These are phyloP conservation scores for Myripristis murdjan DNA, from an alignment of 2,797 vertebrate species.

Conservation along the genomic window DNA sequence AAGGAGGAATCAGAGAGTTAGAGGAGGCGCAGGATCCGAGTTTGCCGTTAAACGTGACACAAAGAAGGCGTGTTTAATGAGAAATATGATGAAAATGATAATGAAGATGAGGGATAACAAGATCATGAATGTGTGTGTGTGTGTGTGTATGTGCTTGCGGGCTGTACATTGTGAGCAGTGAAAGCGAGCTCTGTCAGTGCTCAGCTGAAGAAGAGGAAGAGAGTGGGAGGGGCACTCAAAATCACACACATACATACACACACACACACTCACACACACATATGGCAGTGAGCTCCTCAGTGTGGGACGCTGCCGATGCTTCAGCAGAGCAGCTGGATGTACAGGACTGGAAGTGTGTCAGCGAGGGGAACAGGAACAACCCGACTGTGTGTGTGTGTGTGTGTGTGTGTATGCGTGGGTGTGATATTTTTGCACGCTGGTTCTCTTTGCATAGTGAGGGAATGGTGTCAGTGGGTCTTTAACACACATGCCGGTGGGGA, in stretches of 20 bases:
- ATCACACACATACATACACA: not conserved
- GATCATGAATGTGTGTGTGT: not conserved
- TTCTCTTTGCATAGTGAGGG: slow-evolving; percentile 23
- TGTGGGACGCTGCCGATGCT: slow-evolving; percentile 61
- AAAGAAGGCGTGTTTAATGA: too few species aligned
- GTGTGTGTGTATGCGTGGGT: not conserved
- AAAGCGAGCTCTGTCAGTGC: slow-evolving; percentile 50
- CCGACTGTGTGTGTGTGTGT: slow-evolving; percentile 28
- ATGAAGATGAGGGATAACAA: not conserved
- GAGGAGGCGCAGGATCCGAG: not conserved
- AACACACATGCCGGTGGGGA: slow-evolving; percentile 30
- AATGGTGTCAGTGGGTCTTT: slow-evolving; percentile 74
- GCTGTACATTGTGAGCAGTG: too few species aligned
- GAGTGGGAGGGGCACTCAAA: slow-evolving; percentile 81
- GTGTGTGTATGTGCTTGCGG: too few species aligned
- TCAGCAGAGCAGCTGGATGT: slow-evolving; percentile 70
- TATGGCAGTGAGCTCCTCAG: slow-evolving; percentile 64
- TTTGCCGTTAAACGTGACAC: too few species aligned
- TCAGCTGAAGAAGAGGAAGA: slow-evolving; percentile 56
- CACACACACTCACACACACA: slow-evolving; percentile 20
- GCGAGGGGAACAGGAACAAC: slow-evolving; percentile 26
- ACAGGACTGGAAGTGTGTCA: slow-evolving; percentile 40
- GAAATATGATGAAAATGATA: not conserved
- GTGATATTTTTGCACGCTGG: slow-evolving; percentile 8
- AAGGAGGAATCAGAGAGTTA: slow-evolving; percentile 27